phyloP scores from a whole-genome alignment of 2,113 vertebrate species.

The Brachirus orientalis region DNA sequence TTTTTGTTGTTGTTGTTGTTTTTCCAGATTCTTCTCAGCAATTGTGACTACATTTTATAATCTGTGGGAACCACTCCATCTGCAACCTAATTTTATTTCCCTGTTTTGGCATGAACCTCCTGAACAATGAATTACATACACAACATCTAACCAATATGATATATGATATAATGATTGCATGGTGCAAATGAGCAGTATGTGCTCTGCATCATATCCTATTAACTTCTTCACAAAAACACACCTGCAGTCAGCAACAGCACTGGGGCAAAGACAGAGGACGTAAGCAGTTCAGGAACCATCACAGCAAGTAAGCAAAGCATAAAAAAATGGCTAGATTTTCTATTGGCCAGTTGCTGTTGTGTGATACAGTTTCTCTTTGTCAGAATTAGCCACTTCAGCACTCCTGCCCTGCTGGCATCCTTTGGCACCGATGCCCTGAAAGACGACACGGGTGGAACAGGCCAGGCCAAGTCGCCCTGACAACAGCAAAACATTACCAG shows the following conservation, averaged over 20 bases:
- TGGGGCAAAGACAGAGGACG: neutral
- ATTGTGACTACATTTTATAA: constrained; percentile 1
- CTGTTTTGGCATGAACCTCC: constrained; percentile 6
- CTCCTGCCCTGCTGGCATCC: constrained; percentile 37
- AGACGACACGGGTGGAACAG: constrained; percentile 64
- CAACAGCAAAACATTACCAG: too few relatives aligned
- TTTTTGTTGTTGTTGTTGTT: neutral
- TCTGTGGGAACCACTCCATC: constrained; percentile 11
- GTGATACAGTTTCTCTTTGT: constrained; percentile 38
- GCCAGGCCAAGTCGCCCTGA: constrained; percentile 23
- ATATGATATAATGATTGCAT: constrained; percentile 1
- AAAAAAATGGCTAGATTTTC: constrained; percentile 13
- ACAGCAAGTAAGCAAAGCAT: constrained; percentile 4
- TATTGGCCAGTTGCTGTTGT: constrained; percentile 1
- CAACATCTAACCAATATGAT: constrained; percentile 14
- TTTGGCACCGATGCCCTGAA: constrained; percentile 61
- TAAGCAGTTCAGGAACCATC: neutral
- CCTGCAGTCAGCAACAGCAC: constrained; percentile 5
- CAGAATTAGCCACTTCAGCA: constrained; percentile 54
- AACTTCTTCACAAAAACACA: neutral
- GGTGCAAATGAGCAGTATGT: constrained; percentile 2
- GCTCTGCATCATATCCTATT: neutral
- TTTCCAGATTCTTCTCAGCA: neutral
- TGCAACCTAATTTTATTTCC: constrained; percentile 30
- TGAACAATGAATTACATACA: constrained; percentile 9